Evolutionary conservation across 2,888 invertebrate genomes (phyloP).

Genomic region (Chironomus tentans): DNA sequence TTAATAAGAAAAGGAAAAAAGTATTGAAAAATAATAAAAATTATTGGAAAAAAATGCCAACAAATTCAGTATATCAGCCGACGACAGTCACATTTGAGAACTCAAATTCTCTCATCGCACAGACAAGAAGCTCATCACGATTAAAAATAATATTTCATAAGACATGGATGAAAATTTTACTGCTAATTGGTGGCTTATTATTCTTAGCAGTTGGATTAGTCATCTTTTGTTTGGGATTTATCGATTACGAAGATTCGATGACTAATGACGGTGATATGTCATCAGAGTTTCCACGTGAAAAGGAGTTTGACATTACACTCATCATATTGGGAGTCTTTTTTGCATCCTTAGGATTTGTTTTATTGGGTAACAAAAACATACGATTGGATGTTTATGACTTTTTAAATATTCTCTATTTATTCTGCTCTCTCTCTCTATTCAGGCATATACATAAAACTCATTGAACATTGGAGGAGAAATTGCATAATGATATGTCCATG

Average conservation of each 20-base stretch:
- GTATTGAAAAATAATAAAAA: neutral
- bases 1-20: no score
- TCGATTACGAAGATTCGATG: slow-evolving; percentile 46
- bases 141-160: slow-evolving; percentile 34
- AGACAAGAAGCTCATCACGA: slow-evolving; percentile 35
- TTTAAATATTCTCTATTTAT: slow-evolving; percentile 28
- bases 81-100: slow-evolving; percentile 68
- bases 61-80: slow-evolving; percentile 64
- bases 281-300: slow-evolving; percentile 31
- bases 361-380: slow-evolving; percentile 46
- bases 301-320: slow-evolving; percentile 44
- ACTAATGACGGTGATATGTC: slow-evolving; percentile 32
- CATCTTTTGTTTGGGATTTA: slow-evolving; percentile 53
- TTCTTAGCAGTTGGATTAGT: slow-evolving; percentile 46
- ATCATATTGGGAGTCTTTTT: slow-evolving; percentile 55
- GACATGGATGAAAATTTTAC: slow-evolving; percentile 34
- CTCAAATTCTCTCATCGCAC: slow-evolving; percentile 39
- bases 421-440: slow-evolving; percentile 30
- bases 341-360: slow-evolving; percentile 50
- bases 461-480: slow-evolving; percentile 36
- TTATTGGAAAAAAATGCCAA: slow-evolving; percentile 48
- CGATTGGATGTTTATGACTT: neutral
- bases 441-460: slow-evolving; percentile 38
- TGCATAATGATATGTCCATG: slow-evolving; percentile 34
- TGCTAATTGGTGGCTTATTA: slow-evolving; percentile 35